Conservation (phyloP, 1,140 invertebrate genomes). For the Adelges cooleyi region DNA sequence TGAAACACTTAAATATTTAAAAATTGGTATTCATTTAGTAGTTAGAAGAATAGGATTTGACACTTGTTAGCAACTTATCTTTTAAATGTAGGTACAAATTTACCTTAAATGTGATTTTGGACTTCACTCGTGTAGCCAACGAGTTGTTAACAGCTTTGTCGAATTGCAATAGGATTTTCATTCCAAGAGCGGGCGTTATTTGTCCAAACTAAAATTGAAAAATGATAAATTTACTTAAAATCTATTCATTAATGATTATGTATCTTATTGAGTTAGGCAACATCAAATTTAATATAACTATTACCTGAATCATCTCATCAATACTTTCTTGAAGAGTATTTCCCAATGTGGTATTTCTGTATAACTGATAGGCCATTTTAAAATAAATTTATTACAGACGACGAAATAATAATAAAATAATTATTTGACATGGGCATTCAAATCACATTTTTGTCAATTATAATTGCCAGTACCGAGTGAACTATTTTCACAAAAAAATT, state of each 20-base stretch:
- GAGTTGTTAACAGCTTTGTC: conserved; percentile 95
- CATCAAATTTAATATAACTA: background rate
- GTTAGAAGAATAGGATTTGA: no score
- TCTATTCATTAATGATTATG: no score
- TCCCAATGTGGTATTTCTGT: conserved; percentile 93
- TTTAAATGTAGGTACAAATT: no score
- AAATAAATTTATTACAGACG: no score
- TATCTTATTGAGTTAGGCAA: background rate
- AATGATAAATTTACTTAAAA: conserved; percentile 30
- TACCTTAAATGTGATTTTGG: conserved; percentile 83
- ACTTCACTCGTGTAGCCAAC: conserved; percentile 82
- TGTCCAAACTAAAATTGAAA: conserved; percentile 75
- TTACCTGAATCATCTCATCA: conserved; percentile 78
- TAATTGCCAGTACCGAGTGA: no score
- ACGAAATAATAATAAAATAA: no score
- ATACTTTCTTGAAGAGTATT: conserved; percentile 92
- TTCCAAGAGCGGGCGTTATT: conserved; percentile 81
- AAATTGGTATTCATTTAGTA: no score
- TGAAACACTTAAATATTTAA: no score
- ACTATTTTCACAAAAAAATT: no score
- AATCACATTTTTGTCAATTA: no score
- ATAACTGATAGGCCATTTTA: conserved; percentile 86
- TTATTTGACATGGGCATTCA: no score
- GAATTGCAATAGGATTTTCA: conserved; percentile 89
- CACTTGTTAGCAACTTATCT: no score